These are phyloP conservation scores for Zosterops japonicus DNA, from an alignment of 2,113 vertebrate species.

Conservation along the genomic window DNA sequence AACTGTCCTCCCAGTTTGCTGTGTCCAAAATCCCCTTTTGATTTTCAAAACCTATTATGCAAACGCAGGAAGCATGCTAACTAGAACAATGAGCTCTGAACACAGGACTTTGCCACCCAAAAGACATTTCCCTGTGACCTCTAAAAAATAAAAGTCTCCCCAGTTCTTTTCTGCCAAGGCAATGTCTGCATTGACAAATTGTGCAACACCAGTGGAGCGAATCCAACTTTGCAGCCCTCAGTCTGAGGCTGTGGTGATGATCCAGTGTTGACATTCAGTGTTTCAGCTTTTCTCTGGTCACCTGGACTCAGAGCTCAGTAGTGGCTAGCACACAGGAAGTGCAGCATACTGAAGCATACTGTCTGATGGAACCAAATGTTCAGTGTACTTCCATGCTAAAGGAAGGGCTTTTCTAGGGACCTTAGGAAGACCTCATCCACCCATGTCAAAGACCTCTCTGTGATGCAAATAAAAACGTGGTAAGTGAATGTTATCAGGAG, in stretches of 20 bases:
- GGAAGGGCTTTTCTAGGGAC: background rate
- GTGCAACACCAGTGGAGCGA: rapidly evolving
- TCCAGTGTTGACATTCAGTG: background rate
- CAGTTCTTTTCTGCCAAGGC: background rate
- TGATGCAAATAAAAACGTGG: background rate
- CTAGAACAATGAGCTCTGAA: background rate
- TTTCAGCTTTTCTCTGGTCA: background rate
- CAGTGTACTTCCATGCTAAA: background rate
- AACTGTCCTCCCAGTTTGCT: background rate
- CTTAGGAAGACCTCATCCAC: background rate
- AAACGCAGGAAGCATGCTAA: background rate
- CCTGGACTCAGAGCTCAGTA: background rate
- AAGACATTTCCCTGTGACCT: background rate
- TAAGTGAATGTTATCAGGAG: background rate
- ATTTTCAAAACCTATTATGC: background rate
- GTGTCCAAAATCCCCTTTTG: background rate
- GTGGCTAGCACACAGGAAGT: background rate
- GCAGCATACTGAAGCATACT: background rate
- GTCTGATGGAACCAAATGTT: background rate
- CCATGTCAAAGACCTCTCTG: background rate
- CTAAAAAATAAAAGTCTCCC: background rate
- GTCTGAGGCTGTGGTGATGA: rapidly evolving
- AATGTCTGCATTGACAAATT: background rate
- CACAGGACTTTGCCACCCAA: background rate
- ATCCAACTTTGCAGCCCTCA: background rate